A percentile compares a stretch with the other conserved stretches of the same genome.
phyloP scores from a whole-genome alignment of 2,797 vertebrate species.

The Sarcophilus harrisii region DNA sequence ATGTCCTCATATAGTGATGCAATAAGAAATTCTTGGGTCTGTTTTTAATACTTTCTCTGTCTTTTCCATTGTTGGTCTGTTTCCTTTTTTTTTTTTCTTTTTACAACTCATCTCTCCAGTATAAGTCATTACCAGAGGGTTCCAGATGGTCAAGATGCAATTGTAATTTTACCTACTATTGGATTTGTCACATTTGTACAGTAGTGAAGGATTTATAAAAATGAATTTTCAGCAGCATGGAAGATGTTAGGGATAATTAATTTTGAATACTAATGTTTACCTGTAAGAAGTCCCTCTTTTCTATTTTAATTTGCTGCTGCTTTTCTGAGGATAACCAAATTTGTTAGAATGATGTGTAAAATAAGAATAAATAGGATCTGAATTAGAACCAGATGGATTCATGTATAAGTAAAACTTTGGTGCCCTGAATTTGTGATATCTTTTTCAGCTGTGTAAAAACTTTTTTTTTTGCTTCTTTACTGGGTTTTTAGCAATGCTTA shows the following conservation, averaged over 20 bases:
- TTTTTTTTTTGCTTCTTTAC: not conserved
- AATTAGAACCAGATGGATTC: not conserved
- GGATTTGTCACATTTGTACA: not conserved
- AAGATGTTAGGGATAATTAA: not conserved
- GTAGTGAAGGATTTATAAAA: not conserved
- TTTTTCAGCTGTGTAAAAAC: slow-evolving; percentile 27
- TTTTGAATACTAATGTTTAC: not conserved
- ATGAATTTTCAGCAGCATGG: not conserved
- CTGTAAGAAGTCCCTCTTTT: not conserved
- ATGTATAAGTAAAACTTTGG: slow-evolving; percentile 1
- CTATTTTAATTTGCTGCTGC: not conserved
- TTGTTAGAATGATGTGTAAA: not conserved
- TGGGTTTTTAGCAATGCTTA: not conserved
- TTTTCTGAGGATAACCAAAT: not conserved
- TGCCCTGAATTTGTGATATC: not conserved
- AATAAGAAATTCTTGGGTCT: not conserved
- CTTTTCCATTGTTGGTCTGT: not conserved
- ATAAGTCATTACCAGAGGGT: not conserved
- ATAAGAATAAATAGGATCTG: not conserved
- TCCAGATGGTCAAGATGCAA: not conserved
- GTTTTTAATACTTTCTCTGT: not conserved
- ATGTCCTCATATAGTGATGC: not conserved
- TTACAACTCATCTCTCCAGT: not conserved
- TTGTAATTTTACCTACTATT: not conserved
- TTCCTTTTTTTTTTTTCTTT: not conserved